Evolutionary conservation across 1,140 invertebrate genomes (phyloP).

Genomic region (Eueides isabella): DNA sequence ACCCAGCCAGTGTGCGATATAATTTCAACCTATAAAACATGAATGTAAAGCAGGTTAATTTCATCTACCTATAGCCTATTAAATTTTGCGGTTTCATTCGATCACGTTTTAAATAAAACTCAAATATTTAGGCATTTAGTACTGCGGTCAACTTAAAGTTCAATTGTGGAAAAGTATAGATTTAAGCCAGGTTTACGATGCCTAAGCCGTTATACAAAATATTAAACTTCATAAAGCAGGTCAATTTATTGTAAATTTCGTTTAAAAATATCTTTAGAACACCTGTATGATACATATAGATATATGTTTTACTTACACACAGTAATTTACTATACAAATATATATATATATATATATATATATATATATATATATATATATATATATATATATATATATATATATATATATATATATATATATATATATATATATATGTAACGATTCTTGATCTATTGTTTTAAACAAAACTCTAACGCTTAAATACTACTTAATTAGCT

Average conservation of each 20-base stretch:
- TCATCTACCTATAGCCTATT: slow-evolving; percentile 8
- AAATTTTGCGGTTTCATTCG: slow-evolving; percentile 33
- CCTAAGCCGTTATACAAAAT: not conserved
- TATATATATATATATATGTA: too few relatives aligned
- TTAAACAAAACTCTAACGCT: not conserved
- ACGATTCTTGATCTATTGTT: not conserved
- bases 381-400: too few relatives aligned
- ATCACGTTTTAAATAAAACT: slow-evolving; percentile 33
- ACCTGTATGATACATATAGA: not conserved
- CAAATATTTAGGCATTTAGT: slow-evolving; percentile 26
- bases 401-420: too few relatives aligned
- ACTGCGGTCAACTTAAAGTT: slow-evolving; percentile 3
- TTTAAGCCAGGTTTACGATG: not conserved
- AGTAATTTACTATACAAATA: too few relatives aligned
- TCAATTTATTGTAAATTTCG: not conserved
- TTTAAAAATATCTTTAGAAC: not conserved
- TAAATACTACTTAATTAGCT: not conserved
- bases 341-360: too few relatives aligned
- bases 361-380: too few relatives aligned
- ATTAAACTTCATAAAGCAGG: not conserved
- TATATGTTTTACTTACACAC: not conserved
- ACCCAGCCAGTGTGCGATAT: not conserved
- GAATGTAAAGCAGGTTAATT: slow-evolving; percentile 11
- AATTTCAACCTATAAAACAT: not conserved
- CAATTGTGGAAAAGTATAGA: not conserved